Conservation (phyloP, 1,140 invertebrate species). For the Pantala flavescens region DNA sequence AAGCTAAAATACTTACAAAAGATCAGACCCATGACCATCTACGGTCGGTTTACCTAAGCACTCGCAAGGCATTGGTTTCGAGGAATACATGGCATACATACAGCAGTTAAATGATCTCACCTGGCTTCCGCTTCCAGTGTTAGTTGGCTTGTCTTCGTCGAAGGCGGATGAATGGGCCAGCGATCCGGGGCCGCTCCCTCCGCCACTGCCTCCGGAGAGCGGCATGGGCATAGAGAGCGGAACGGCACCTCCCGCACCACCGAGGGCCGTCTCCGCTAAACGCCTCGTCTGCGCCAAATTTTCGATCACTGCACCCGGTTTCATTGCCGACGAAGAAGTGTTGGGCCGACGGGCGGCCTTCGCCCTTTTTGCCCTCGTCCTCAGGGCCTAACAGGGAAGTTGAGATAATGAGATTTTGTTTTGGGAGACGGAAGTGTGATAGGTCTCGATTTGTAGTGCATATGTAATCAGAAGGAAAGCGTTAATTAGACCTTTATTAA, state of each 20-base stretch:
- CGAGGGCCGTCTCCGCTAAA: constrained; percentile 68
- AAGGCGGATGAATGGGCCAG: constrained; percentile 44
- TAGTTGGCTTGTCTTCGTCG: constrained; percentile 61
- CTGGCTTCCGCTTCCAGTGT: constrained; percentile 71
- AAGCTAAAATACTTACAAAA: no score
- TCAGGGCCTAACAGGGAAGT: constrained; percentile 50
- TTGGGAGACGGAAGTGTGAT: no score
- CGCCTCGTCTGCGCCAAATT: constrained; percentile 71
- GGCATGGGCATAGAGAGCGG: constrained; percentile 22
- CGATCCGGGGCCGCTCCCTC: constrained; percentile 28
- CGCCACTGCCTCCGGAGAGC: constrained; percentile 28
- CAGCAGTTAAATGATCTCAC: constrained; percentile 25
- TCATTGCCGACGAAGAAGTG: constrained; percentile 47
- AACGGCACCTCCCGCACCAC: constrained; percentile 30
- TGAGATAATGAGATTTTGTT: no score
- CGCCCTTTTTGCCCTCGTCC: constrained; percentile 71
- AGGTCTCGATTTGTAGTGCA: no score
- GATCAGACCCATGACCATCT: no score
- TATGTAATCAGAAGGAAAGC: no score
- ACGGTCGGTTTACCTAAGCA: no score
- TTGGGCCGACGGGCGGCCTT: constrained; percentile 61
- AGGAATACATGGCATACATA: no score
- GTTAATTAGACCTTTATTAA: no score
- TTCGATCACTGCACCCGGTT: constrained; percentile 75
- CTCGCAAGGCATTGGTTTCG: no score